Evolutionary conservation across 64 coral and sea anemone genomes (phyloP), one percentile per base, ranked within the genome.

Genomic region (Actinia tenebrosa): DNA sequence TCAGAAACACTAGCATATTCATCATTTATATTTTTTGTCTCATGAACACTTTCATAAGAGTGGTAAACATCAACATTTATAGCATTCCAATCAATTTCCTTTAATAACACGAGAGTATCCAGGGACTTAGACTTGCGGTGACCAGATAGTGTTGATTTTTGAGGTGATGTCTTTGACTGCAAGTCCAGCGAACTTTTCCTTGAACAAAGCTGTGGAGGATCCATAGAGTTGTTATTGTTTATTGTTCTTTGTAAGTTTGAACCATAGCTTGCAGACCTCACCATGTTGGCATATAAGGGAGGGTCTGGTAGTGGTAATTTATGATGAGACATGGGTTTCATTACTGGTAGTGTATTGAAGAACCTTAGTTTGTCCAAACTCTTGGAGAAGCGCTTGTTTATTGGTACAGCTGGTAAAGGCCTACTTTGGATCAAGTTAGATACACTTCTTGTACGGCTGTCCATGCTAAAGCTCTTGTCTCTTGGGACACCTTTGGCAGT

Each of bases 41-140:
- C 56, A 56, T 88, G 85, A 1, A 97, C 88, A 81, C 94, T 97
- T 63, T 89, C 94, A 53, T 97, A 97, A 2, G 91, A 90, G 54
- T 97, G 94, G 54, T 90, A 90, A 44, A 97, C 88, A 45, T 93
- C 91, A 45, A 92, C 78, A 83, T 87, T 84, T 27, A 88, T 80
- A 16, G 91, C 72, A 37, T 87, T 93, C 59, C 85, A 90, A 59
- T 93, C 89, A 1, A 93, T 45, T 14, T 93, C 91, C 20, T 80
- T 89, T 27, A 97, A 63, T 16, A 97, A 81, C 17, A 93, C 43
- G n/a, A 97, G 85, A 18, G 94, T 97, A 69, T 97, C 94, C 46
- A 97, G 86, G 62, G 94, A 97, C 56, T 97, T 97, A 2, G 94
- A 97, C 54, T 93, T 88, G 68, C 94, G 88, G 61, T 93, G 94